phyloP scores from a whole-genome alignment of 2,113 vertebrate species.

The Odontophorus gujanensis region DNA sequence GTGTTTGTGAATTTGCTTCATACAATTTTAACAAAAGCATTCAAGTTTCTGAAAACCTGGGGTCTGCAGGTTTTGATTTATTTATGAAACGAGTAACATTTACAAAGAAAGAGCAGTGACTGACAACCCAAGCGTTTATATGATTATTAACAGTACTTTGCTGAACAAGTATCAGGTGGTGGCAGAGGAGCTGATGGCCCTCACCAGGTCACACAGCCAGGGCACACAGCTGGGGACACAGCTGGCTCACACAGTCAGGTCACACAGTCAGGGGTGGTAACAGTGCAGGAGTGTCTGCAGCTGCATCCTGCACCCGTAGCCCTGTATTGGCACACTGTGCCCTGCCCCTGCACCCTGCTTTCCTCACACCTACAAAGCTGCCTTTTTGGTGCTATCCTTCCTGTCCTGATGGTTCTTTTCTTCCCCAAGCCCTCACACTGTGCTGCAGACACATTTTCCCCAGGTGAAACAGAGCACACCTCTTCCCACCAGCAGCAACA shows the following conservation, averaged over 20 bases:
- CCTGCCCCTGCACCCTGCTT: not conserved
- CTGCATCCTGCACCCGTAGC: not conserved
- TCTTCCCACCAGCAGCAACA: not conserved
- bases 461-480: rapidly evolving
- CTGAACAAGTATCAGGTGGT: slow-evolving; percentile 51
- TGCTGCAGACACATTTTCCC: rapidly evolving
- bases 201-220: no score
- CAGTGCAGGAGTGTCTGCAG: no score
- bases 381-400: rapidly evolving
- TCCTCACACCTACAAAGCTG: rapidly evolving
- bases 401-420: not conserved
- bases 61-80: slow-evolving; percentile 86
- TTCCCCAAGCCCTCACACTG: rapidly evolving
- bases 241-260: no score
- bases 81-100: slow-evolving; percentile 86
- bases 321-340: not conserved
- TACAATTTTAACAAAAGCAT: slow-evolving; percentile 97
- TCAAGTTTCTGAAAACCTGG: slow-evolving; percentile 94
- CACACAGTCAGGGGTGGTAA: not conserved
- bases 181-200: not conserved
- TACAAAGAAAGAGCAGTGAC: slow-evolving; percentile 83
- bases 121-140: slow-evolving; percentile 80
- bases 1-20: slow-evolving; percentile 95
- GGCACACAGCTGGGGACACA: no score
- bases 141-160: slow-evolving; percentile 80